Percentiles rank a stretch among this genome's conserved stretches.
Evolutionary conservation across 2,113 vertebrate genomes (phyloP).

Genomic region (Pogonocichla stellata): DNA sequence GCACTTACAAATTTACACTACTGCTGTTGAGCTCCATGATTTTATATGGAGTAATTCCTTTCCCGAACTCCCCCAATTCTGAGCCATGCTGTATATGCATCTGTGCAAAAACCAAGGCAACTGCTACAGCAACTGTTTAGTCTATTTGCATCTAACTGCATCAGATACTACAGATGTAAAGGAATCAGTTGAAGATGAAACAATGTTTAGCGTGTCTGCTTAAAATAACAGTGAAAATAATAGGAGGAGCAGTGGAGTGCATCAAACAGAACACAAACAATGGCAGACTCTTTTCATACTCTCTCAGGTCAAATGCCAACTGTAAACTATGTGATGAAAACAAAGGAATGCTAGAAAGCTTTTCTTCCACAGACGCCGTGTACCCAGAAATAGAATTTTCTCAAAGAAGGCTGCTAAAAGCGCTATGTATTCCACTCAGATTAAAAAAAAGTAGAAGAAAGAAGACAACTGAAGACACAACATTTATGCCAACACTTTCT

Average conservation of each 20-base stretch:
- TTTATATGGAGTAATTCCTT: slow-evolving; percentile 64
- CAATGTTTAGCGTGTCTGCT: slow-evolving; percentile 8
- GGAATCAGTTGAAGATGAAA: slow-evolving; percentile 20
- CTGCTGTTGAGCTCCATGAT: slow-evolving; percentile 65
- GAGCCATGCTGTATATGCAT: background rate
- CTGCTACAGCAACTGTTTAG: background rate
- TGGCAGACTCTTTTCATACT: background rate
- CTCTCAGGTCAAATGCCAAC: slow-evolving; percentile 57
- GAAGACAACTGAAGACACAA: background rate
- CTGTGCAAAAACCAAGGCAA: background rate
- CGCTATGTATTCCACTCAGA: background rate
- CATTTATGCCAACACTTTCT: background rate
- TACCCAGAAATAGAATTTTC: slow-evolving; percentile 15
- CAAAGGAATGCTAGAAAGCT: slow-evolving; percentile 44
- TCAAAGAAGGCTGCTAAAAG: slow-evolving; percentile 22
- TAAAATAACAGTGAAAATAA: slow-evolving; percentile 30
- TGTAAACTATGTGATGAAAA: slow-evolving; percentile 44
- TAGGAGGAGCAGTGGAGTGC: background rate
- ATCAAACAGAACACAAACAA: slow-evolving; percentile 11
- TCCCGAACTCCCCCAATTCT: slow-evolving; percentile 15
- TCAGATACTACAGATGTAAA: background rate
- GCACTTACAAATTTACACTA: slow-evolving; percentile 70
- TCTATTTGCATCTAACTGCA: background rate
- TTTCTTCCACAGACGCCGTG: background rate
- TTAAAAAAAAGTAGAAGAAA: background rate